Conservation (phyloP, 1,140 invertebrate species). For the Andrena cerasifolii region DNA sequence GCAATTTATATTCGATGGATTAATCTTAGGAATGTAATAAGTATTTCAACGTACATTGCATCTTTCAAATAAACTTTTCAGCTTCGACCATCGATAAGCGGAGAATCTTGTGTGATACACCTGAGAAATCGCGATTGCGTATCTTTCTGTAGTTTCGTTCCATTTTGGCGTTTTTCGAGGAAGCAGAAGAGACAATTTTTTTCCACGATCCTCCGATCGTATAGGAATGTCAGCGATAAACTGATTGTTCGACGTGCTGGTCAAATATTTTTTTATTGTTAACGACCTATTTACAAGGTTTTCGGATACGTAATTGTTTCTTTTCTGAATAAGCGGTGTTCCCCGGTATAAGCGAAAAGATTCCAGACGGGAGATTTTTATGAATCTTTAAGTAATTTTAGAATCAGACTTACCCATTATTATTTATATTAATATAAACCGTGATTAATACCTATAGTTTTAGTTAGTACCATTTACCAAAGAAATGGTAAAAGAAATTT, state of each 20-base stretch:
- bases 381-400: too few relatives aligned
- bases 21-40: too few relatives aligned
- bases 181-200: neutral
- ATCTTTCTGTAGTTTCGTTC: conserved; percentile 54
- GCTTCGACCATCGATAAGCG: conserved; percentile 33
- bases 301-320: neutral
- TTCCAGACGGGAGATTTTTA: too few relatives aligned
- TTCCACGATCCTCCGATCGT: neutral
- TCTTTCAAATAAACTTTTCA: conserved; percentile 25
- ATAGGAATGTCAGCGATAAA: neutral
- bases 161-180: neutral
- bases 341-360: too few relatives aligned
- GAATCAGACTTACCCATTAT: too few relatives aligned
- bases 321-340: too few relatives aligned
- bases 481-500: too few relatives aligned
- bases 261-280: neutral
- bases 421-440: too few relatives aligned
- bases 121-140: conserved; percentile 34
- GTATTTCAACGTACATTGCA: conserved; percentile 36
- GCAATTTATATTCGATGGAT: too few relatives aligned
- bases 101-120: conserved; percentile 46
- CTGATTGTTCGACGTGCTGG: neutral
- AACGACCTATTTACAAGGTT: neutral
- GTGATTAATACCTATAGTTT: too few relatives aligned
- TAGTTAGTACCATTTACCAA: too few relatives aligned